Evolutionary conservation across 2,113 vertebrate species (phyloP).

Genomic region (Mus spicilegus): DNA sequence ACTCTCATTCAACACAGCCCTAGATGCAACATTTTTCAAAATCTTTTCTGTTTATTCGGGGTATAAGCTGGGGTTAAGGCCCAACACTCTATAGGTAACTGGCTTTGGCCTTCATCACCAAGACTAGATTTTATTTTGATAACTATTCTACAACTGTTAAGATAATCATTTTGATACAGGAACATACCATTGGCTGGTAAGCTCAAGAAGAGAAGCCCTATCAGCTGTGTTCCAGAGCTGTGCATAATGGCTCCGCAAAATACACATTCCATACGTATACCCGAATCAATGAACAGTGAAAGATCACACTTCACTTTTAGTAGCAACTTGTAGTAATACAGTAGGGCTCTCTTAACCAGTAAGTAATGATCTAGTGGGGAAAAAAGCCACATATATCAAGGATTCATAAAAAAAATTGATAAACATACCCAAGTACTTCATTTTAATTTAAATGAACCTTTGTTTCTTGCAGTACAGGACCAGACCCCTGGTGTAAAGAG

Average conservation of each 20-base stretch:
- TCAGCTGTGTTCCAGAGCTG: background rate
- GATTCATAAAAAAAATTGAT: background rate
- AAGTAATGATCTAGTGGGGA: background rate
- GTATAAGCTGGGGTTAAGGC: background rate
- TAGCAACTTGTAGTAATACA: background rate
- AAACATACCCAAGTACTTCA: constrained; percentile 3
- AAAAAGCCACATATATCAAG: background rate
- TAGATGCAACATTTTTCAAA: constrained; percentile 26
- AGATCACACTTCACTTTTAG: background rate
- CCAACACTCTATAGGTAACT: background rate
- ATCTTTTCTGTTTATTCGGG: constrained; percentile 25
- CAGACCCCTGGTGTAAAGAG: background rate
- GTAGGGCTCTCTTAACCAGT: constrained; percentile 33
- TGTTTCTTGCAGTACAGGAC: background rate
- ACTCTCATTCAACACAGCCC: background rate
- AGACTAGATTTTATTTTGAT: constrained; percentile 35
- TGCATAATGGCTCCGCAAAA: background rate
- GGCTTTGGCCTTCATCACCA: constrained; percentile 30
- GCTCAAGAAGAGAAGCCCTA: background rate
- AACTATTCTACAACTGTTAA: constrained; percentile 13
- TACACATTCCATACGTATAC: background rate
- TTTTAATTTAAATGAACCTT: constrained; percentile 41
- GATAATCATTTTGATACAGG: constrained; percentile 51
- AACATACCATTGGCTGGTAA: constrained; percentile 1
- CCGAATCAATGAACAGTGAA: constrained; percentile 5